Evolutionary conservation across 2,113 vertebrate genomes (phyloP).

Genomic region (Dicentrarchus labrax): DNA sequence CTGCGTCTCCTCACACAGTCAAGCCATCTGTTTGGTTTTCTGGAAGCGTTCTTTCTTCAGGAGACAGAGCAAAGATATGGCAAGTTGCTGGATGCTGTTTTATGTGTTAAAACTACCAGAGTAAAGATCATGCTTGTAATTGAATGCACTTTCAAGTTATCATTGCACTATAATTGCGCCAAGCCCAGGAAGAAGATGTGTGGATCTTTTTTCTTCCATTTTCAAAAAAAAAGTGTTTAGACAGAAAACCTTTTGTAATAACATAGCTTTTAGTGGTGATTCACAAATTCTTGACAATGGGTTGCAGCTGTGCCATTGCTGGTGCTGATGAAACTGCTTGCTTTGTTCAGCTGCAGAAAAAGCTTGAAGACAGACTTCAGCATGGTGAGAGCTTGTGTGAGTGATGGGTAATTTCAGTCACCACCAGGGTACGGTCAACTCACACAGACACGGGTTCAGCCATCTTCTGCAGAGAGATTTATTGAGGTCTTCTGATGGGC

Average conservation of each 20-base stretch:
- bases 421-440: not conserved
- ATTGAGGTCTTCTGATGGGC: conserved; percentile 48
- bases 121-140: not conserved
- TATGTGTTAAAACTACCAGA: not conserved
- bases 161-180: not conserved
- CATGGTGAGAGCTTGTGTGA: conserved; percentile 20
- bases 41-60: conserved; percentile 2
- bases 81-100: not conserved
- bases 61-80: conserved; percentile 12
- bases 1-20: conserved; percentile 12
- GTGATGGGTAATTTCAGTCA: conserved; percentile 7
- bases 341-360: not conserved
- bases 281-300: not conserved
- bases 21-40: conserved; percentile 26
- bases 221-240: not conserved
- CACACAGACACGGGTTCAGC: not conserved
- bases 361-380: not conserved
- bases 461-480: conserved; percentile 32
- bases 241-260: not conserved
- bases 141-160: not conserved
- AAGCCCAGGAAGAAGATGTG: not conserved
- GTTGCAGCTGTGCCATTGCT: not conserved
- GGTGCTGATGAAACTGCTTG: not conserved
- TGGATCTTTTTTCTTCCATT: not conserved
- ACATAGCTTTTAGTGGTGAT: not conserved